Evolutionary conservation across 2,797 vertebrate species (phyloP).

Genomic region (Delichon dasypus): DNA sequence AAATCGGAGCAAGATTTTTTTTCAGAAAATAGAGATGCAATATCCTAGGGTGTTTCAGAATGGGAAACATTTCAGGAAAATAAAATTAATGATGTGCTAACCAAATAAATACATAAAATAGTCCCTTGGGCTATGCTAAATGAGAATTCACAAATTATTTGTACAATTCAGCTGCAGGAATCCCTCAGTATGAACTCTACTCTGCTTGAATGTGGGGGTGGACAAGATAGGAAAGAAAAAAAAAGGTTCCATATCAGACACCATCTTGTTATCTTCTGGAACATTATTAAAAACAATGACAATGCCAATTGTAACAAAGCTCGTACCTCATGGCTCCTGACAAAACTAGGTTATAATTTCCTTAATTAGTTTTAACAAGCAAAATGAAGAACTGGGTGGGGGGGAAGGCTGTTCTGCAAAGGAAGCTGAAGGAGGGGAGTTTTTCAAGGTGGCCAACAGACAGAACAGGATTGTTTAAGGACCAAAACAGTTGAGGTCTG

Average conservation of each 20-base stretch:
- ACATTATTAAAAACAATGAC: background rate
- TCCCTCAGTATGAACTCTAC: background rate
- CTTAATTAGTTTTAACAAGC: background rate
- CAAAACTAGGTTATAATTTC: background rate
- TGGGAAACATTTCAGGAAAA: background rate
- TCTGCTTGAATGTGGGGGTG: background rate
- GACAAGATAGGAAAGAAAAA: background rate
- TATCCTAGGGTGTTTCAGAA: background rate
- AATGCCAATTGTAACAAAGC: background rate
- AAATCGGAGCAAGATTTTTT: background rate
- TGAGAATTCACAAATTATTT: background rate
- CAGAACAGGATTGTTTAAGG: background rate
- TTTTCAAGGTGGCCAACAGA: background rate
- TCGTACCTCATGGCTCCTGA: background rate
- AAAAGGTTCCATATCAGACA: background rate
- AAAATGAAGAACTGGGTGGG: background rate
- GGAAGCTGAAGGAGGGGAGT: background rate
- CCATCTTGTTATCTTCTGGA: background rate
- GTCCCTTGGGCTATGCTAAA: background rate
- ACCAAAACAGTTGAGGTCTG: background rate
- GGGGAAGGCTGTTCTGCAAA: background rate
- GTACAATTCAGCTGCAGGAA: background rate
- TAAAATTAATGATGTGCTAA: slow-evolving; percentile 1
- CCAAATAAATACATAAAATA: background rate
- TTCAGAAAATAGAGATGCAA: background rate